Base-by-base conservation (phyloP, 2,113 vertebrate species). In the Pontoporia blainvillei region DNA sequence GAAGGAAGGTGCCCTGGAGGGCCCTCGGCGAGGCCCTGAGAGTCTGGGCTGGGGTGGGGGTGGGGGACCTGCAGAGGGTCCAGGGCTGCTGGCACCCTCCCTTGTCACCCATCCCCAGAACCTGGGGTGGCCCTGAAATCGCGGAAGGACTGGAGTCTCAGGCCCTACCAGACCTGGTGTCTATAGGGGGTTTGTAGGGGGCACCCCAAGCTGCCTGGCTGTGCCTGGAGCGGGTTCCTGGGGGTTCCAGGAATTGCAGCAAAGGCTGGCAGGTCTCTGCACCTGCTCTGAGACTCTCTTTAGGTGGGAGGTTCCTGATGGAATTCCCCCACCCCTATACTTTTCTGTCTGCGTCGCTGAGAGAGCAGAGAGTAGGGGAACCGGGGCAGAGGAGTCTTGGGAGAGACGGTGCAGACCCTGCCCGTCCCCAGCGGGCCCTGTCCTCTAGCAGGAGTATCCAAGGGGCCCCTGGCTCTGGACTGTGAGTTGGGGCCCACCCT, bases 341-440 rank as follows among this genome's bases (percentile, higher is more conserved):
- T 79, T 57, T 21, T 34, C n/a, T 27, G n/a, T n/a, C 52, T 79
- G 36, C 15, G 52, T 13, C 7, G 76, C 52, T 57, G 13, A 57
- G 76, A 15, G 54, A 8, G 4, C 12, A 7, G 78, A 17, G 15
- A 69, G 49, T 21, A 39, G 18, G 49, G 34, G 46, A 25, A 23
- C 2, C 31, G 8, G 0, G 8, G 12, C 29, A 52, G 2, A 67
- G 8, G 12, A n/a, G n/a, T 20, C n/a, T 27, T 29, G 14, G 1
- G 29, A 52, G 71, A 29, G 46, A 29, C 0, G 7, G 31, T 25
- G 75, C 49, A 78, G 31, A 18, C 46, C 31, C 73, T 20, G 6
- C 31, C 31, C 18, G 31, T 21, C 11, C 46, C 10, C 5, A 1
- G 0, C 0, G 0, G 75, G 20, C 29, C 3, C 49, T 31, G 23